These are phyloP conservation scores for Malurus melanocephalus DNA, from an alignment of 2,113 vertebrate species.

Conservation along the genomic window DNA sequence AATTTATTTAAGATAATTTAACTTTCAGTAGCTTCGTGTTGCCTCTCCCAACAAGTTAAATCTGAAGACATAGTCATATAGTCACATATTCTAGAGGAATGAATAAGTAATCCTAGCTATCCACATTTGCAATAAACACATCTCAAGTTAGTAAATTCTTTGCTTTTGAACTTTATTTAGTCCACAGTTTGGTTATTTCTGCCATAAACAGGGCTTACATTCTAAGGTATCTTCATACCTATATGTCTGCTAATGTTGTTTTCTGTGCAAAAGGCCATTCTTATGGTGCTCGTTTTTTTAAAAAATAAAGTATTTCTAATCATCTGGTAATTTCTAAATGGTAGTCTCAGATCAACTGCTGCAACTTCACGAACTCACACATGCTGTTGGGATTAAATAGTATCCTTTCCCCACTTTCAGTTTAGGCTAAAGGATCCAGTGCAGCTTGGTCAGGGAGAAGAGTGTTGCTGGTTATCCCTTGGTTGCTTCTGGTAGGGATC, in stretches of 20 bases:
- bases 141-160: not conserved
- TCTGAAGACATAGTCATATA: not conserved
- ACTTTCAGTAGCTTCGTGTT: not conserved
- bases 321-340: not conserved
- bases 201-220: not conserved
- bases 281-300: not conserved
- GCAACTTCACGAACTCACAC: not conserved
- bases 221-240: not conserved
- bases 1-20: not conserved
- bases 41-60: not conserved
- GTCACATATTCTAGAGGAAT: not conserved
- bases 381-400: not conserved
- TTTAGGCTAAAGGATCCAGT: not conserved
- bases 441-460: not conserved
- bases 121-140: not conserved
- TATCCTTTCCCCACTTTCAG: not conserved
- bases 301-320: not conserved
- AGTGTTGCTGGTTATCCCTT: not conserved
- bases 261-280: not conserved
- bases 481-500: not conserved
- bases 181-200: not conserved
- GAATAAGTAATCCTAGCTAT: not conserved
- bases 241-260: not conserved
- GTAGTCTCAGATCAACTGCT: not conserved
- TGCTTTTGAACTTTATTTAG: not conserved